Base-by-base conservation (phyloP, 2,888 invertebrate species). In the Odontothrips loti region DNA sequence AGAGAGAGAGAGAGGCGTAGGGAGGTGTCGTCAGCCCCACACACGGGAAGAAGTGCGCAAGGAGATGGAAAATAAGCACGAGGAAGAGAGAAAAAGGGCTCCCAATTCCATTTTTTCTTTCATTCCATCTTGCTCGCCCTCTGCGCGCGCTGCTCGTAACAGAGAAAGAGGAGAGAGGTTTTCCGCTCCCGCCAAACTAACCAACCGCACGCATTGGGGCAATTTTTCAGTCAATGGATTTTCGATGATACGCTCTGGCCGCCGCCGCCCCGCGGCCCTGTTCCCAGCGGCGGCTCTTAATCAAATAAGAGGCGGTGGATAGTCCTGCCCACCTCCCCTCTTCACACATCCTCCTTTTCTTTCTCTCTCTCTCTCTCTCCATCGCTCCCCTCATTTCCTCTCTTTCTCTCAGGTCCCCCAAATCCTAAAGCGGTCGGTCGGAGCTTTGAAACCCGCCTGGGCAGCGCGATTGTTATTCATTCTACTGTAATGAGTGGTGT, bases 191-290 rank as follows among this genome's bases (percentile, higher is more conserved):
- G 17, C 58, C 58, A 58, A 58, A 58, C 58, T 58, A 58, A 58
- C 58, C n/a, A 58, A 15, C 58, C 58, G 58, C 58, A 58, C 20
- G 34, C 34, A 1, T n/a, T 11, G 68, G 68, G 68, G 68, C 68
- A 75, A 75, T 75, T 75, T 75, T 75, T 75, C 68, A 75, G 27
- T 23, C 68, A 75, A 75, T 75, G 68, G 68, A 75, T 75, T 75
- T 75, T 23, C 68, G 68, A 75, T 23, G 68, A 75, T 75, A 75
- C 68, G 68, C 15, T n/a, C n/a, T n/a, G n/a, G n/a, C n/a, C n/a
- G n/a, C n/a, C n/a, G n/a, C n/a, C 51, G 51, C n/a, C n/a, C 58
- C 10, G 20, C 10, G 58, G 68, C 23, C 23, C 27, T 27, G 68
- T 75, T 75, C 23, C 23, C 17, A 58, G 58, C 34, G 58, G 68